A percentile compares a stretch with the other conserved stretches of the same genome.
Conservation (phyloP, 2,113 vertebrate genomes). For the Onychostoma macrolepis region DNA sequence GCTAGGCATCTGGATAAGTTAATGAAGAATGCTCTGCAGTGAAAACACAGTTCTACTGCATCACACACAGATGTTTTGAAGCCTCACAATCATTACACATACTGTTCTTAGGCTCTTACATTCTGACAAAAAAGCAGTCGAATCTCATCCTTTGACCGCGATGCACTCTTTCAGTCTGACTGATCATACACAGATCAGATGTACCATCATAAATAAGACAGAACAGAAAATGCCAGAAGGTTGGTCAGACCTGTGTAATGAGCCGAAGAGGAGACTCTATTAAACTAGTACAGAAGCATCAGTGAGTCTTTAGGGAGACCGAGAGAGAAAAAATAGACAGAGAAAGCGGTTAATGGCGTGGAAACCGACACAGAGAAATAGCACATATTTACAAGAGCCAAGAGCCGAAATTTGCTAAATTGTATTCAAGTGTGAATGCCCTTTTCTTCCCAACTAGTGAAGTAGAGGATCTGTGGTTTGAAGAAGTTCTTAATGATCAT, state of each 20-base stretch:
- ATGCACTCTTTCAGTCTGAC: constrained; percentile 3
- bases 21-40: constrained; percentile 43
- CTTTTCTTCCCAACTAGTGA: constrained; percentile 6
- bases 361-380: constrained; percentile 35
- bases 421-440: constrained; percentile 28
- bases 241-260: constrained; percentile 48
- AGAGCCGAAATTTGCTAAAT: constrained; percentile 4
- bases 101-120: neutral
- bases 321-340: constrained; percentile 5
- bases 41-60: constrained; percentile 7
- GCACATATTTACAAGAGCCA: constrained; percentile 5
- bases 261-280: constrained; percentile 35
- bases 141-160: neutral
- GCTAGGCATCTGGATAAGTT: constrained; percentile 39
- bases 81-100: neutral
- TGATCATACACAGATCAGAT: constrained; percentile 27
- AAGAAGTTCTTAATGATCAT: constrained; percentile 33
- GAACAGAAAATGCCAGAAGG: constrained; percentile 3
- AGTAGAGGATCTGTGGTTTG: neutral
- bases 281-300: constrained; percentile 45
- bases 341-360: constrained; percentile 37
- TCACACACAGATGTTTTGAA: constrained; percentile 36
- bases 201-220: constrained; percentile 21
- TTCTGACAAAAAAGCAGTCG: neutral
- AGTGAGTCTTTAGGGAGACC: constrained; percentile 10